Evolutionary conservation across 2,797 vertebrate species (phyloP).

Genomic region (Argya squamiceps): DNA sequence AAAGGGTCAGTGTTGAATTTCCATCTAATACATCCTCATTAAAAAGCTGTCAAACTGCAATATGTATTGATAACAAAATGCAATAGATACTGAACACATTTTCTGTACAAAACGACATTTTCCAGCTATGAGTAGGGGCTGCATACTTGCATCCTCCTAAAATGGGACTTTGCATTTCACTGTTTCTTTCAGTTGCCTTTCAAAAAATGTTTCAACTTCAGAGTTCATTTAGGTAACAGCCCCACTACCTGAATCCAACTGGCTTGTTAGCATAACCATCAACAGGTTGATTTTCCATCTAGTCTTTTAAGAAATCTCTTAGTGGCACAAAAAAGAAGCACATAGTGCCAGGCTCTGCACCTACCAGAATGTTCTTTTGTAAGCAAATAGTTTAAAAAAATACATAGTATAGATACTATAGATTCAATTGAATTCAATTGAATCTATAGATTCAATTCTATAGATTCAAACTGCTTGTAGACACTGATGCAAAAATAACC

Average conservation of each 20-base stretch:
- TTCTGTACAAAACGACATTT: neutral
- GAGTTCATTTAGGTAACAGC: neutral
- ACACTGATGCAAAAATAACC: neutral
- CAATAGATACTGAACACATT: neutral
- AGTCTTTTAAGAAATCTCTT: neutral
- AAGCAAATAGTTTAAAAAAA: neutral
- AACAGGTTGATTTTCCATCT: neutral
- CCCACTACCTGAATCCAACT: neutral
- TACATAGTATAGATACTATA: neutral
- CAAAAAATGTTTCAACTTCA: neutral
- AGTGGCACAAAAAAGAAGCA: neutral
- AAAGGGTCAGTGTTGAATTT: neutral
- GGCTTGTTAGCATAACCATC: neutral
- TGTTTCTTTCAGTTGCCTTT: neutral
- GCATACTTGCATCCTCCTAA: neutral
- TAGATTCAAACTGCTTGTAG: neutral
- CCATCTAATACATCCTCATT: neutral
- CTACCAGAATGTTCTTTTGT: neutral
- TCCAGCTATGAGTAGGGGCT: neutral
- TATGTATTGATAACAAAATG: neutral
- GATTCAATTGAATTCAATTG: neutral
- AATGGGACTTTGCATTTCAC: neutral
- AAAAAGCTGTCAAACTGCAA: neutral
- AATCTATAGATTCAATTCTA: neutral
- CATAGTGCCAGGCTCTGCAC: neutral